These are phyloP conservation scores for Ammodytes marinus DNA, from an alignment of 2,113 vertebrate species.

Conservation along the genomic window DNA sequence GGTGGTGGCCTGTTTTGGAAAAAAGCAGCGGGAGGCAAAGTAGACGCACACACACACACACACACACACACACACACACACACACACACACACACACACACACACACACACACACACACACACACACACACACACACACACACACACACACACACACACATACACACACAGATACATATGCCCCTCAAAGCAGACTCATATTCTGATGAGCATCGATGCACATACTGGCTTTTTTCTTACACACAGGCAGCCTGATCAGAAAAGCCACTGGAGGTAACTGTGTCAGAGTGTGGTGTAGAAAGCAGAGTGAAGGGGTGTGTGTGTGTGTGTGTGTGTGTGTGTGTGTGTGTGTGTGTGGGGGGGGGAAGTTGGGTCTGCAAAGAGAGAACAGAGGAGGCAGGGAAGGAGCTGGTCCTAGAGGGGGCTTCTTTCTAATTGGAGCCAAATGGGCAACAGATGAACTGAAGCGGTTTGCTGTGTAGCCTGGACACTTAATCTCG, in stretches of 20 bases:
- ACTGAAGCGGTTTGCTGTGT: slow-evolving; percentile 59
- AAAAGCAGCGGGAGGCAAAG: slow-evolving; percentile 70
- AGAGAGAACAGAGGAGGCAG: slow-evolving; percentile 55
- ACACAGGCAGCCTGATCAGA: slow-evolving; percentile 40
- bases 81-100: slow-evolving; percentile 13
- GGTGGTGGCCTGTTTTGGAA: slow-evolving; percentile 73
- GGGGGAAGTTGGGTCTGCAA: background rate
- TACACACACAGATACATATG: background rate
- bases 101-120: slow-evolving; percentile 36
- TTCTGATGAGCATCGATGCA: slow-evolving; percentile 39
- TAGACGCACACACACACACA: slow-evolving; percentile 37
- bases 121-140: background rate
- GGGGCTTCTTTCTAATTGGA: slow-evolving; percentile 74
- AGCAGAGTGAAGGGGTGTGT: slow-evolving; percentile 4
- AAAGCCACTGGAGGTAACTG: slow-evolving; percentile 76
- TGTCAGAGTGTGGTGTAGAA: slow-evolving; percentile 69
- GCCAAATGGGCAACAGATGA: slow-evolving; percentile 79
- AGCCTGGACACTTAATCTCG: slow-evolving; percentile 41
- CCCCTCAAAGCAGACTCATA: slow-evolving; percentile 5
- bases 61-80: slow-evolving; percentile 29
- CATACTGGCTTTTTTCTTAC: slow-evolving; percentile 4
- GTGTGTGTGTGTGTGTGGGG: too few species aligned
- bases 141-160: slow-evolving; percentile 28
- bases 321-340: too few species aligned
- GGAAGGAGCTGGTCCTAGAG: slow-evolving; percentile 61